phyloP scores from a whole-genome alignment of 2,797 vertebrate species.

The Acrossocheilus wenchowensis region DNA sequence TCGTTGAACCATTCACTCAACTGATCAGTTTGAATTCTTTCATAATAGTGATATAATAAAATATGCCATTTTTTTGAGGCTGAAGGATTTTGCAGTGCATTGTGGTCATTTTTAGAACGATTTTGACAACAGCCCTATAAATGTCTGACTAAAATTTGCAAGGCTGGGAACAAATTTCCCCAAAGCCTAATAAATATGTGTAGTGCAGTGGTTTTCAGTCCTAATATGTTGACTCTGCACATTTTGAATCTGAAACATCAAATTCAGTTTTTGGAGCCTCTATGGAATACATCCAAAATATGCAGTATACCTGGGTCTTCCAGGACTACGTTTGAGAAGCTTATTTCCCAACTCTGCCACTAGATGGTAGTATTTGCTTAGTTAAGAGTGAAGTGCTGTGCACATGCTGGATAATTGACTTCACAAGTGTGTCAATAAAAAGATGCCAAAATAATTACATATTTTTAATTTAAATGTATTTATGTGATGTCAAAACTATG shows the following conservation, averaged over 20 bases:
- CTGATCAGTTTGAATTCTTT: neutral
- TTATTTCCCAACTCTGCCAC: slow-evolving; percentile 38
- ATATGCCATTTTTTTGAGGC: neutral
- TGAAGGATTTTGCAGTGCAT: neutral
- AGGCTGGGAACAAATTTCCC: neutral
- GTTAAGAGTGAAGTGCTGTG: neutral
- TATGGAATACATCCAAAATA: neutral
- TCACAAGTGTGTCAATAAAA: neutral
- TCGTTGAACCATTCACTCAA: neutral
- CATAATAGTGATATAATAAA: neutral
- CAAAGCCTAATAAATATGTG: neutral
- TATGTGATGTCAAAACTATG: neutral
- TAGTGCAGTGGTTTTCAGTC: neutral
- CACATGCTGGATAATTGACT: neutral
- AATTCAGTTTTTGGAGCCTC: neutral
- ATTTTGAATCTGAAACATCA: neutral
- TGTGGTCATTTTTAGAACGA: neutral
- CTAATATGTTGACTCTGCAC: neutral
- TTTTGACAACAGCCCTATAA: neutral
- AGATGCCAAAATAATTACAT: neutral
- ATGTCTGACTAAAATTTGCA: no score
- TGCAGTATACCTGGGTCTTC: neutral
- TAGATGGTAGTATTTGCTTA: slow-evolving; percentile 56
- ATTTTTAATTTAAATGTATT: neutral
- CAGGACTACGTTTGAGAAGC: neutral